These are phyloP conservation scores for Reinhardtius hippoglossoides DNA, from an alignment of 2,113 vertebrate genomes.

Conservation along the genomic window DNA sequence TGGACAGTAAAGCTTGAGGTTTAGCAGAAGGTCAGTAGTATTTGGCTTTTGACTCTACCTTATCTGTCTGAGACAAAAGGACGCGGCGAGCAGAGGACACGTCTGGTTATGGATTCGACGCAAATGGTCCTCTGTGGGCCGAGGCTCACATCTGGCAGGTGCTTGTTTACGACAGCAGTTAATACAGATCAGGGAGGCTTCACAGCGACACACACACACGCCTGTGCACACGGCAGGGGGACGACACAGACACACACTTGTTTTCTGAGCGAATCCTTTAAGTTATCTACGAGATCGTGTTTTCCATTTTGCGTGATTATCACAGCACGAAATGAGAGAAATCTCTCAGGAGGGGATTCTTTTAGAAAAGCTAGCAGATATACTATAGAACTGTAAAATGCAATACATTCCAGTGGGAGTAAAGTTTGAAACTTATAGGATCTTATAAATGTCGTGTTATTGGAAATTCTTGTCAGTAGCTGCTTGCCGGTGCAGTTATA, in stretches of 20 bases:
- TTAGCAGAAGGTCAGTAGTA: constrained; percentile 40
- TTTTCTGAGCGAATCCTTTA: not conserved
- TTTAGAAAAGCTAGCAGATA: no score
- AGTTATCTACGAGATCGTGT: not conserved
- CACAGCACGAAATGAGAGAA: no score
- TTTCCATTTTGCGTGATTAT: not conserved
- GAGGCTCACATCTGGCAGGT: constrained; percentile 68
- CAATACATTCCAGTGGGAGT: not conserved
- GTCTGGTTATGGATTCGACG: constrained; percentile 59
- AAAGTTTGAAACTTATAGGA: not conserved
- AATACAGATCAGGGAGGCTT: constrained; percentile 66
- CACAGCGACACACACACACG: constrained; percentile 39
- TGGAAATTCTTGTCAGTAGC: not conserved
- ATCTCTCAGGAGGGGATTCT: not conserved
- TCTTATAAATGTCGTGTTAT: not conserved
- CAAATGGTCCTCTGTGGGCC: constrained; percentile 50
- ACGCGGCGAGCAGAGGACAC: constrained; percentile 20
- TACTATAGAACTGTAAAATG: no score
- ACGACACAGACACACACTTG: not conserved
- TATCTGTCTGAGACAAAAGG: constrained; percentile 44
- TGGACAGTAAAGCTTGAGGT: constrained; percentile 33
- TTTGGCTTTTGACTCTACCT: constrained; percentile 40
- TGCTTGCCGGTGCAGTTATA: not conserved
- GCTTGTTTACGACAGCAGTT: constrained; percentile 74
- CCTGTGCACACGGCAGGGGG: constrained; percentile 1